These are phyloP conservation scores for Lepilemur ruficaudatus DNA, from an alignment of 2,797 vertebrate species.

Conservation along the genomic window DNA sequence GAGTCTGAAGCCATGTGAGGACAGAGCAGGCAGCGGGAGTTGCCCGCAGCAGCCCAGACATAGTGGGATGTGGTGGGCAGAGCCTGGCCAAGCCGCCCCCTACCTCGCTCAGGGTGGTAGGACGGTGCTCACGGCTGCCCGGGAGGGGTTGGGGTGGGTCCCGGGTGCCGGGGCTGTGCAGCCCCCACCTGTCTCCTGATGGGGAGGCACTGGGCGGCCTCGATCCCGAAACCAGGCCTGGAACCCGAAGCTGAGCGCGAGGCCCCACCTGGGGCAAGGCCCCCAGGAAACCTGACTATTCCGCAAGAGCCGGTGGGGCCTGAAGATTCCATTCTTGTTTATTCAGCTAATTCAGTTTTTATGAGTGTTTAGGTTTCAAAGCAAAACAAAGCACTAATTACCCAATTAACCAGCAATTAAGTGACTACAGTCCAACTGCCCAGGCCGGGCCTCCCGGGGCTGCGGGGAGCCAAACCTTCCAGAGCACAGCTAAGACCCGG, in stretches of 20 bases:
- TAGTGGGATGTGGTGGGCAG: too few species aligned
- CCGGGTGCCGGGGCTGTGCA: background rate
- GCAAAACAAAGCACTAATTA: slow-evolving; percentile 95
- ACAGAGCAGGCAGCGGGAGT: too few species aligned
- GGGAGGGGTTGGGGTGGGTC: background rate
- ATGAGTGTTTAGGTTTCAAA: slow-evolving; percentile 87
- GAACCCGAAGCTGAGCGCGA: background rate
- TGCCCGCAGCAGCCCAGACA: too few species aligned
- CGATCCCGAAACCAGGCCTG: background rate
- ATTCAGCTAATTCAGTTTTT: slow-evolving; percentile 87
- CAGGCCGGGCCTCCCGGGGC: slow-evolving; percentile 75
- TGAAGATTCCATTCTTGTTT: slow-evolving; percentile 84
- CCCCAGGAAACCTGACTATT: slow-evolving; percentile 76
- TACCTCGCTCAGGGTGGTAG: background rate
- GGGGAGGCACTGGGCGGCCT: background rate
- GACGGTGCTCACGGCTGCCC: background rate
- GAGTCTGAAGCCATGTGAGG: too few species aligned
- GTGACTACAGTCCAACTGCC: slow-evolving; percentile 92
- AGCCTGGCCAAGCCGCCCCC: too few species aligned
- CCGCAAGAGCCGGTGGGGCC: slow-evolving; percentile 79
- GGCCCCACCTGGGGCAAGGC: background rate
- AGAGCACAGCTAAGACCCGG: slow-evolving; percentile 77
- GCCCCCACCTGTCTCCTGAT: background rate
- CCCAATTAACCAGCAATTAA: slow-evolving; percentile 89
- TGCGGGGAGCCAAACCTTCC: background rate